A percentile compares a stretch with the other conserved stretches of the same genome.
These are phyloP conservation scores for Pseudomugil tenellus DNA, from an alignment of 2,797 vertebrate species.

Conservation along the genomic window DNA sequence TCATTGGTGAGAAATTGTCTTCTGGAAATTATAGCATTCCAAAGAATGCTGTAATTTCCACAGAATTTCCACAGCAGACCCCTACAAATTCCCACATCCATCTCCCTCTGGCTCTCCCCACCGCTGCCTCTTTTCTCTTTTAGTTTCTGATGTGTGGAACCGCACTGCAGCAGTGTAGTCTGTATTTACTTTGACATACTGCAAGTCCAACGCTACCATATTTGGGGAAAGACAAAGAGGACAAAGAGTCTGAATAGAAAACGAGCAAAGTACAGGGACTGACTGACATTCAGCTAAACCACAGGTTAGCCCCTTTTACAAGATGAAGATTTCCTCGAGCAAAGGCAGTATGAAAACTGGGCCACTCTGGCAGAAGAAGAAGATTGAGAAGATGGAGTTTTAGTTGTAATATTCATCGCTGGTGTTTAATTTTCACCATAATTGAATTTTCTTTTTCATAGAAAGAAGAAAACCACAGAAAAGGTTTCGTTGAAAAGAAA, in stretches of 20 bases:
- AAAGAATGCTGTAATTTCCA: constrained; percentile 12
- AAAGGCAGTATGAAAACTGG: background rate
- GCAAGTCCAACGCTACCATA: constrained; percentile 13
- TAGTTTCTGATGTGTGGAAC: constrained; percentile 50
- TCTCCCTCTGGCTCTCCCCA: constrained; percentile 9
- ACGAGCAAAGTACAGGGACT: background rate
- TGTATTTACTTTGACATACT: constrained; percentile 31
- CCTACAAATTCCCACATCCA: constrained; percentile 9
- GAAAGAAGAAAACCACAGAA: too few relatives aligned
- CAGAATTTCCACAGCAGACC: constrained; percentile 1
- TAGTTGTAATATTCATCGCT: background rate
- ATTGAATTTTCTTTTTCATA: background rate
- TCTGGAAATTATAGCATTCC: constrained; percentile 2
- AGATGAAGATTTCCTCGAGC: background rate
- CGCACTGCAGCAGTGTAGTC: constrained; percentile 66
- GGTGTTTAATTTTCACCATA: background rate
- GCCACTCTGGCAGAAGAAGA: too few relatives aligned
- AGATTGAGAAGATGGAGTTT: background rate
- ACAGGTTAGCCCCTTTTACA: background rate
- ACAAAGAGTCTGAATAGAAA: constrained; percentile 8
- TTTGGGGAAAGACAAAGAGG: constrained; percentile 23
- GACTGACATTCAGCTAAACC: background rate
- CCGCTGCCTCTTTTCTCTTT: constrained; percentile 36
- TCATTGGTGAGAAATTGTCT: background rate
- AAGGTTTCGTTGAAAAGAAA: too few relatives aligned